Evolutionary conservation across 2,113 vertebrate genomes (phyloP).

Genomic region (Mixornis gularis): DNA sequence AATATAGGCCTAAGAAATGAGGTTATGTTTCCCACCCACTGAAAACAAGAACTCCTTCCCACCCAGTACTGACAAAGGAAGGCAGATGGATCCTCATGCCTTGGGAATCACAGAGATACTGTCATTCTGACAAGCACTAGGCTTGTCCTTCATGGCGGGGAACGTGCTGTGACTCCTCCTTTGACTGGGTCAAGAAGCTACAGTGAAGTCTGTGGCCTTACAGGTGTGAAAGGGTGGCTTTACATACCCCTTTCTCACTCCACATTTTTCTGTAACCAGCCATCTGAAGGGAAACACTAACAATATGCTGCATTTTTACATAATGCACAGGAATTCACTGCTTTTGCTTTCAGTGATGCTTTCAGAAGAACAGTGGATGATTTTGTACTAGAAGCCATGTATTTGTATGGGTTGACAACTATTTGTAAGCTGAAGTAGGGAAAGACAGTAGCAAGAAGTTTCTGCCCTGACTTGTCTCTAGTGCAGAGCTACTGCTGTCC

Average conservation of each 20-base stretch:
- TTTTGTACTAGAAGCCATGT: background rate
- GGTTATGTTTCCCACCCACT: background rate
- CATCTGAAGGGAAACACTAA: background rate
- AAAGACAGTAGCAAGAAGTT: background rate
- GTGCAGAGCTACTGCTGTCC: background rate
- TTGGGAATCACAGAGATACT: background rate
- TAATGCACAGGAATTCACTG: background rate
- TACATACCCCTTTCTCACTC: accelerated
- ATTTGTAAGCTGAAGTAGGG: background rate
- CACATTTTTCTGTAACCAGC: background rate
- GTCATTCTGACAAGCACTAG: background rate
- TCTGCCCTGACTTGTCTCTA: background rate
- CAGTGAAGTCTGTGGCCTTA: background rate
- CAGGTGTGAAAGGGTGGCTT: background rate
- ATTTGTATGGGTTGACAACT: background rate
- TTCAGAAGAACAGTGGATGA: background rate
- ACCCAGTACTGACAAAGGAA: background rate
- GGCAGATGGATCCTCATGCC: background rate
- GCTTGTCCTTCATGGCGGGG: background rate
- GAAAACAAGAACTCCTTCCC: background rate
- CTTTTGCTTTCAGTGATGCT: background rate
- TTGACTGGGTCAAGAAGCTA: background rate
- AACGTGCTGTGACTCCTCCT: background rate
- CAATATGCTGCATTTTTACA: background rate
- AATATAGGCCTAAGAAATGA: background rate